A percentile compares a stretch with the other conserved stretches of the same genome.
These are phyloP conservation scores for Rhinopomastus cyanomelas DNA, from an alignment of 2,113 vertebrate genomes.

Conservation along the genomic window DNA sequence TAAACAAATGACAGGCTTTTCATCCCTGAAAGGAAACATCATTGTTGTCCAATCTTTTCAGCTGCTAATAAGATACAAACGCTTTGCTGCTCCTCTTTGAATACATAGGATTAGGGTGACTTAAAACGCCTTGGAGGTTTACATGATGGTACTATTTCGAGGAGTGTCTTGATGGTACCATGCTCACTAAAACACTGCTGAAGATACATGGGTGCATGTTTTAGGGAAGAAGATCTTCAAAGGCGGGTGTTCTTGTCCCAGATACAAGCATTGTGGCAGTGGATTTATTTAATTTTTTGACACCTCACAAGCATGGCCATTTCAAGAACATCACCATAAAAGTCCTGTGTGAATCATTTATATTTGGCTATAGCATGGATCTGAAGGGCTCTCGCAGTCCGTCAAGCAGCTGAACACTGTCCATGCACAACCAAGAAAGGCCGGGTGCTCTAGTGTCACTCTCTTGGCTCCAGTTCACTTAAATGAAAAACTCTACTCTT, in stretches of 20 bases:
- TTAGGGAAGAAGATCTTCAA: background rate
- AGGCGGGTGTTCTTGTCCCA: background rate
- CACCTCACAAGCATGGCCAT: background rate
- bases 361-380: background rate
- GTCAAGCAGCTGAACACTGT: background rate
- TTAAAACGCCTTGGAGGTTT: conserved; percentile 35
- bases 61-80: conserved; percentile 45
- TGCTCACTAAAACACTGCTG: background rate
- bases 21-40: conserved; percentile 49
- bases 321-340: conserved; percentile 1
- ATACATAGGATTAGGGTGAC: conserved; percentile 26
- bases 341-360: background rate
- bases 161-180: background rate
- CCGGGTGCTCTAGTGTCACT: background rate
- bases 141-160: conserved; percentile 5
- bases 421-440: background rate
- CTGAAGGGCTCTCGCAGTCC: background rate
- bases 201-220: background rate
- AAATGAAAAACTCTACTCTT: background rate
- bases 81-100: conserved; percentile 30
- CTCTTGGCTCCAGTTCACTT: background rate
- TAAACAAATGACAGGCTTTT: conserved; percentile 45
- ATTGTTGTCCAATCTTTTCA: conserved; percentile 48
- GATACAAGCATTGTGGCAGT: background rate
- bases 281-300: background rate